Base-by-base conservation (phyloP, 2,888 invertebrate species). In the Zelleria hepariella region DNA sequence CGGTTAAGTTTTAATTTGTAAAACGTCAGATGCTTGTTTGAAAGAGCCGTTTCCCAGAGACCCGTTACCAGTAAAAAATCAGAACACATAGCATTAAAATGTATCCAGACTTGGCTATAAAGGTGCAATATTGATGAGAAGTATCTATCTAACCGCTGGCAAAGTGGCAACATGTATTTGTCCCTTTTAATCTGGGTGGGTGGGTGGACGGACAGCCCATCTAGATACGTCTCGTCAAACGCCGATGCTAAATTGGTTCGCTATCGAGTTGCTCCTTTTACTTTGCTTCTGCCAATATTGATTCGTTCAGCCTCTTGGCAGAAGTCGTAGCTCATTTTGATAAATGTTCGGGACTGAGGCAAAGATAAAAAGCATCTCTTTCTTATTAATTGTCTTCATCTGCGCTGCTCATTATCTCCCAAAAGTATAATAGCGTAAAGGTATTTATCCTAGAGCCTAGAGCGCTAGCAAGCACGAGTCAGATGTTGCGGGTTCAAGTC, bases 231-330 rank as follows among this genome's bases (percentile, higher is more conserved):
- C 58, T 60, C 62, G 65, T 67, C 69, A 68, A 62, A 67, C 65
- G 66, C 65, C 66, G 58, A 66, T 62, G 60, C 69, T 68, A 71
- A 69, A 73, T 73, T 71, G 68, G 67, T 66, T 62, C 61, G 60
- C 59, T 63, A 60, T 58, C 58, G 1, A 55, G 54, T 57, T 58
- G 58, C 62, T 51, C 51, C 51, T 23, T 51, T 51, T 51, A 23
- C 20, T 21, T 21, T 51, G 51, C 51, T 51, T 4, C 51, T 21
- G 51, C 51, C 20, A 21, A 10, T 51, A 51, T 51, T 51, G 51
- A 51, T 51, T 51, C 21, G 51, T 51, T 51, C 51, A 18, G 51
- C 7, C 32, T 42, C 2, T 15, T 15, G 15, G 15, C 32, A 15
- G 32, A 51, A 51, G 21, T 51, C 51, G 3, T 20, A 7, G 21